Base-by-base conservation (phyloP, 2,113 vertebrate genomes). In the Ploceus nigricollis region DNA sequence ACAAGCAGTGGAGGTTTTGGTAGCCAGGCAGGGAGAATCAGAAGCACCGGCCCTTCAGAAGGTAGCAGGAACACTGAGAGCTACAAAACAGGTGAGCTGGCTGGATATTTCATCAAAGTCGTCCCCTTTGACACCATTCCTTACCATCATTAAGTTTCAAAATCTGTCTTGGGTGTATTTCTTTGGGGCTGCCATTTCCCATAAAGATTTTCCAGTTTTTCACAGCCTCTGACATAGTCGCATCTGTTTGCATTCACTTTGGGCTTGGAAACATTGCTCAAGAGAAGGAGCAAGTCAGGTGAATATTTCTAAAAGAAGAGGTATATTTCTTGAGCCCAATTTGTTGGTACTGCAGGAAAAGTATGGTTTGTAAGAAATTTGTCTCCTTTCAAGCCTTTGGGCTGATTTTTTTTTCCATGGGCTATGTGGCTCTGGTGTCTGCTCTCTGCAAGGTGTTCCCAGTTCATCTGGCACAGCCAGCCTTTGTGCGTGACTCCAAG, bases 171-270 rank as follows among this genome's bases (percentile, higher is more conserved):
- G 40, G 16, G 33, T 65, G 37, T 54, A 22, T 69, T 90, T 85
- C 88, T 56, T 44, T 12, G 28, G 15, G n/a, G 50, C 71, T 94
- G 92, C 80, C 66, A 30, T 69, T 72, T 91, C 75, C 57, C 8
- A 1, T 85, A 76, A 65, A 45, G 78, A 37, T 76, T 68, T 64
- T 80, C 37, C 25, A 39, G 75, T 44, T 89, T 85, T 87, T 75
- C 78, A 56, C 53, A 85, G 40, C n/a, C 53, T 92, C 89, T 76
- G 85, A 90, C 85, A 60, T 37, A 28, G 12, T 84, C 2, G 0
- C 85, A 82, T 91, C 95, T 96, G 92, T 82, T 82, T 82, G 61
- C 75, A 35, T 30, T 93, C 70, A 19, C 53, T 84, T 66, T 31
- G n/a, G 75, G 48, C 79, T 88, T 11, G 4, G 48, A 79, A 93